A percentile compares a stretch with the other conserved stretches of the same genome.
These are phyloP conservation scores for Paedocypris sp. DNA, from an alignment of 2,113 vertebrate species.

Conservation along the genomic window DNA sequence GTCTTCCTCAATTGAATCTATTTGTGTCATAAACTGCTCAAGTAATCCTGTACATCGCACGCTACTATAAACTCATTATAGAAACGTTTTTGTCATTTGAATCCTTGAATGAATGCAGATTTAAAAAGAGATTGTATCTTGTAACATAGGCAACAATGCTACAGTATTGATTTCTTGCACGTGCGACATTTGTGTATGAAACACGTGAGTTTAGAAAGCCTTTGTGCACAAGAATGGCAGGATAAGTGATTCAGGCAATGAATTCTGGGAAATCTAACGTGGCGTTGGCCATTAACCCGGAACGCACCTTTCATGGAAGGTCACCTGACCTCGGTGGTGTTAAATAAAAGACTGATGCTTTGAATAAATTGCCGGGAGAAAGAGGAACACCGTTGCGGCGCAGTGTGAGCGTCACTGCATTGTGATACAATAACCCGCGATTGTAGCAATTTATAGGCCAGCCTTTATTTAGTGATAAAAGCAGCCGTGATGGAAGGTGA, in stretches of 20 bases:
- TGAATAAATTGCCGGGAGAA: conserved; percentile 38
- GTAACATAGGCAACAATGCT: not conserved
- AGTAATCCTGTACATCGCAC: no score
- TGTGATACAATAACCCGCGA: conserved; percentile 13
- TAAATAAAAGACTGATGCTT: conserved; percentile 30
- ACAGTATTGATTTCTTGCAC: not conserved
- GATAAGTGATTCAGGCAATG: conserved; percentile 13
- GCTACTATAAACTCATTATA: no score
- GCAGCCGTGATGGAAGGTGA: conserved; percentile 35
- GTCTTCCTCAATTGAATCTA: no score
- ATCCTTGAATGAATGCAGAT: not conserved
- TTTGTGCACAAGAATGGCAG: conserved; percentile 5
- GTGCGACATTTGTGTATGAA: not conserved
- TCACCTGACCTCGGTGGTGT: conserved; percentile 25
- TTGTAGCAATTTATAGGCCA: conserved; percentile 31
- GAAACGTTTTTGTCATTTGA: no score
- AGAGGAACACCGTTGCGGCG: conserved; percentile 31
- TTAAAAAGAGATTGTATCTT: not conserved
- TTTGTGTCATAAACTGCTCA: no score
- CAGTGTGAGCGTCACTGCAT: conserved; percentile 10
- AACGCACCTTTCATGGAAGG: conserved; percentile 24
- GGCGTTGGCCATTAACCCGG: conserved; percentile 34
- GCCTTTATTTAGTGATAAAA: conserved; percentile 42
- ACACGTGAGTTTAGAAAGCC: not conserved
- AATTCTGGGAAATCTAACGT: conserved; percentile 33